Evolutionary conservation across 2,888 invertebrate species (phyloP).

Genomic region (Tethea ocularis): DNA sequence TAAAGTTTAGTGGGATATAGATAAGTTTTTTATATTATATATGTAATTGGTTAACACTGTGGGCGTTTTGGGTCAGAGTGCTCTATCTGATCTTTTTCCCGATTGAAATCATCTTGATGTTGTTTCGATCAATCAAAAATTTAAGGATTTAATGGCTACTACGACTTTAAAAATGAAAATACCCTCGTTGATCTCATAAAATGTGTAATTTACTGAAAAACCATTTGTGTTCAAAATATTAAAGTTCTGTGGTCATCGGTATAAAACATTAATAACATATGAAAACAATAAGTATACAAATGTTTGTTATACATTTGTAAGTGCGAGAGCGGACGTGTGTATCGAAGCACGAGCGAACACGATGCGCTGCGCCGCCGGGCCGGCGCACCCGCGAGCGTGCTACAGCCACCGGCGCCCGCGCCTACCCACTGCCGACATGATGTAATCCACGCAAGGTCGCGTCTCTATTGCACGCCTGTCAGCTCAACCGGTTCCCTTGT

Average conservation of each 20-base stretch:
- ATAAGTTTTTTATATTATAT: slow-evolving; percentile 11
- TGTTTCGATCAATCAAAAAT: background rate
- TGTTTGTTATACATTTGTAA: background rate
- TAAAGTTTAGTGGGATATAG: slow-evolving; percentile 9
- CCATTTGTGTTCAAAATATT: no score
- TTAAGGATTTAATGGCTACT: no score
- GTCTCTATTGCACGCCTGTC: slow-evolving; percentile 38
- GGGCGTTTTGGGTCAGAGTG: background rate
- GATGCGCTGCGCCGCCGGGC: slow-evolving; percentile 2
- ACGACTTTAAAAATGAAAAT: no score
- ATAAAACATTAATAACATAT: background rate
- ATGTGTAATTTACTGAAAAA: no score
- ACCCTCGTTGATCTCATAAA: no score
- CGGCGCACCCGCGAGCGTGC: slow-evolving; percentile 24
- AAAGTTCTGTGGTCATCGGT: no score
- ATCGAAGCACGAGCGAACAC: slow-evolving; percentile 8
- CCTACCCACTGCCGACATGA: slow-evolving; percentile 29
- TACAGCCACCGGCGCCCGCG: slow-evolving; percentile 29
- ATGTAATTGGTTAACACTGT: slow-evolving; percentile 8
- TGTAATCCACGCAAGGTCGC: slow-evolving; percentile 58
- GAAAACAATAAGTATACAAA: background rate
- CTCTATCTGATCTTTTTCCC: no score
- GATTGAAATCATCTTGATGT: background rate
- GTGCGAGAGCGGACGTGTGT: background rate
- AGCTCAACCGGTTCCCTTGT: slow-evolving; percentile 40